Evolutionary conservation across 2,797 vertebrate genomes (phyloP).

Genomic region (Gallirallus australis): DNA sequence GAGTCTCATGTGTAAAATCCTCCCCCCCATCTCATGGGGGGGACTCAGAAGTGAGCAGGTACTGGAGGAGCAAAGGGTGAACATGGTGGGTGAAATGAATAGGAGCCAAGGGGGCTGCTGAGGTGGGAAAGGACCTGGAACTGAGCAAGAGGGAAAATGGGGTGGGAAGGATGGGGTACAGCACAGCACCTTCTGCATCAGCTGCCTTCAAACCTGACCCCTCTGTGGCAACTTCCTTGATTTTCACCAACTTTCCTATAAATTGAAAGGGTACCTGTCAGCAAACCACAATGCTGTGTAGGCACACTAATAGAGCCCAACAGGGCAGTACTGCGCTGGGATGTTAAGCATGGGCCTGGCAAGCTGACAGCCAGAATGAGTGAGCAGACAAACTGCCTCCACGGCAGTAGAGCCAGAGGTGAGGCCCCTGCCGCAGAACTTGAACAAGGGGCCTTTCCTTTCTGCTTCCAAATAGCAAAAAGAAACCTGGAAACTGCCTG

Average conservation of each 20-base stretch:
- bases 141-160: not conserved
- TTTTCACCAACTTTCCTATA: not conserved
- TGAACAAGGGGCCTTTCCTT: not conserved
- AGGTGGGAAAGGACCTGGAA: not conserved
- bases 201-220: not conserved
- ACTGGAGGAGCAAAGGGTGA: not conserved
- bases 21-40: not conserved
- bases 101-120: not conserved
- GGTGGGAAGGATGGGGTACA: not conserved
- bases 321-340: not conserved
- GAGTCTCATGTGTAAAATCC: not conserved
- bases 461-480: not conserved
- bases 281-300: not conserved
- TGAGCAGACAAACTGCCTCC: not conserved
- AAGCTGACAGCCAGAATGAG: not conserved
- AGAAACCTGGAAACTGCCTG: not conserved
- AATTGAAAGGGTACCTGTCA: not conserved
- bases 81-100: not conserved
- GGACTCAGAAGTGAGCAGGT: not conserved
- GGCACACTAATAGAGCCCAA: not conserved
- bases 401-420: not conserved
- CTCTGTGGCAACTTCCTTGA: not conserved
- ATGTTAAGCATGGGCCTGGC: not conserved
- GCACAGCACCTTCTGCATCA: not conserved
- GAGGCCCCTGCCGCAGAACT: not conserved